Evolutionary conservation across 1,140 invertebrate species (phyloP).

Genomic region (Trachymyrmex cornetzi): DNA sequence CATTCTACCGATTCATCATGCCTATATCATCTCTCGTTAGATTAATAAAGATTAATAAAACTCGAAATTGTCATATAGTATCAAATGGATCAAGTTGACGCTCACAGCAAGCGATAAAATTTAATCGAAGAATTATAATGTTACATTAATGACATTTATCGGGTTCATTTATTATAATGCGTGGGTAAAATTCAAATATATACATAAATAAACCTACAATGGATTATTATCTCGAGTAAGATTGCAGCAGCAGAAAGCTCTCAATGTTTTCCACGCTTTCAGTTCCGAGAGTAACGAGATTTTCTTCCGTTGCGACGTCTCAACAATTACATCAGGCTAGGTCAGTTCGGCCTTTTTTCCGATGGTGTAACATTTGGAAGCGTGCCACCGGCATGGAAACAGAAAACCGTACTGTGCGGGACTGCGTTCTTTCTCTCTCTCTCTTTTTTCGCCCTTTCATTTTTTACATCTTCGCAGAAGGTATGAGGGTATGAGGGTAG

Average conservation of each 20-base stretch:
- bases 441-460: neutral
- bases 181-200: neutral
- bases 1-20: neutral
- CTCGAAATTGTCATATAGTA: neutral
- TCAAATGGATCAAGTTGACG: neutral
- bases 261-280: constrained; percentile 27
- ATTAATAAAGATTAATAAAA: constrained; percentile 17
- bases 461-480: constrained; percentile 8
- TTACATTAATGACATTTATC: neutral
- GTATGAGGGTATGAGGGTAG: constrained; percentile 21
- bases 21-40: neutral
- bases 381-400: constrained; percentile 41
- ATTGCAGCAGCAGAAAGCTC: constrained; percentile 17
- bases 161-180: neutral
- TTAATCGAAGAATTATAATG: constrained; percentile 28
- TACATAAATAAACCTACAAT: constrained; percentile 11
- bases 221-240: constrained; percentile 4
- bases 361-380: constrained; percentile 45
- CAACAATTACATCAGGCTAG: constrained; percentile 50
- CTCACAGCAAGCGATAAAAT: neutral
- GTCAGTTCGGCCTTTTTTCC: constrained; percentile 6
- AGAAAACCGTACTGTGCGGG: neutral
- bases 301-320: constrained; percentile 29
- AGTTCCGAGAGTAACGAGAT: constrained; percentile 34
- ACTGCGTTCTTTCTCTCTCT: neutral